Base-by-base conservation (phyloP, 1,140 invertebrate species). In the Calephelis nemesis region DNA sequence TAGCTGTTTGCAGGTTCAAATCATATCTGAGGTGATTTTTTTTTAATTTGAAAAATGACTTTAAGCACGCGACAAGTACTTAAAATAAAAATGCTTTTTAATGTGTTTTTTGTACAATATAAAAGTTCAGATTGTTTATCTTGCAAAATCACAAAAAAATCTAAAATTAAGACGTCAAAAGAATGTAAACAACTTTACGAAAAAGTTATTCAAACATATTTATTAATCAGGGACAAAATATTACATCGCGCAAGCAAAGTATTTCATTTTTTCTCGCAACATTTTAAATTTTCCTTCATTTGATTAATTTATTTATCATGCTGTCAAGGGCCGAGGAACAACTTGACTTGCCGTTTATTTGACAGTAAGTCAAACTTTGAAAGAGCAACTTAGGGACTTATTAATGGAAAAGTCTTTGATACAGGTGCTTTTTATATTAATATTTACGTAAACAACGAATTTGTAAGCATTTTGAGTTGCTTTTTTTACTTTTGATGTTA, bases 351-450 rank as follows among this genome's bases (percentile, higher is more conserved):
- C 30, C 52, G 52, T 58, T 58, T 58, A 58, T 58, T 58, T 58
- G 19, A 30, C 52, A 58, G 52, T 12, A 30, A 30, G 15, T 54
- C 30, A 39, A 54, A 58, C 52, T 58, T 58, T 39, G 52, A 58
- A 58, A 58, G 19, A 39, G 52, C 52, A 58, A 58, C 52, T 54
- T 54, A 13, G 52, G 19, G 52, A 54, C 52, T 54, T 54, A 54
- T 54, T 54, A 54, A 54, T 54, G 52, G 50, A 54, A 52, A 52
- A 54, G 52, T 10, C 19, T 54, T 54, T 54, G 52, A 54, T 54
- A 54, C 52, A 58, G 52, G 52, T 58, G 52, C 30, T 58, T 11
- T 58, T 39, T 30, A 58, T 30, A 10, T 58, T 58, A 11, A 58
- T 10, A 58, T 58, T 58, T 58, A 39, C 52, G 52, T 58, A 58